Percentiles rank a stretch among this genome's conserved stretches.
These are phyloP conservation scores for rabbit (Oryctolagus cuniculus) DNA, from an alignment of 2,113 vertebrate genomes.

Conservation along the genomic window DNA sequence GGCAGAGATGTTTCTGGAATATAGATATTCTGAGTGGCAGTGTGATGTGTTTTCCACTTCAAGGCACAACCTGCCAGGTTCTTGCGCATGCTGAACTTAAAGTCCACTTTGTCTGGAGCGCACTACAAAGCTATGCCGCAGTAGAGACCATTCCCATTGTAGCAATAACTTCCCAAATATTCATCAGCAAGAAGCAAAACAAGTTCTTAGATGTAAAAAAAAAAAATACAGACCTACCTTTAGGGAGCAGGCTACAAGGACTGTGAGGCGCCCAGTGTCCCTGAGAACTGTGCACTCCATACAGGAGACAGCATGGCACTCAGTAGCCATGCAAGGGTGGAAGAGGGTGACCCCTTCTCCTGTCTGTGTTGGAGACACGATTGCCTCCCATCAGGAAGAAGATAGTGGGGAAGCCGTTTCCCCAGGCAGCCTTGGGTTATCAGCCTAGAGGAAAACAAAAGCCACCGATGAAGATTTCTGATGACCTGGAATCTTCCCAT, in stretches of 20 bases:
- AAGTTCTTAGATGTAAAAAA: not conserved
- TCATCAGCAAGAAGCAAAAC: not conserved
- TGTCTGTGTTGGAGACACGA: not conserved
- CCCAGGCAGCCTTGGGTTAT: not conserved
- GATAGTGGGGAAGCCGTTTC: not conserved
- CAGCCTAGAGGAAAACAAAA: not conserved
- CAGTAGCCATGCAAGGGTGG: no score
- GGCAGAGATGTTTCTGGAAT: not conserved
- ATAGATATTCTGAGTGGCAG: not conserved
- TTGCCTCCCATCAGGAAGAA: not conserved
- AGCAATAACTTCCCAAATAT: not conserved
- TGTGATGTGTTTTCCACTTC: no score
- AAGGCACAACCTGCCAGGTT: not conserved
- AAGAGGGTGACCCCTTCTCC: not conserved
- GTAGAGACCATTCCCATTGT: no score
- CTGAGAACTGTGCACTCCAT: no score
- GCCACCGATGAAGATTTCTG: not conserved
- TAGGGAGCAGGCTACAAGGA: not conserved
- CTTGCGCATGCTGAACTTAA: not conserved
- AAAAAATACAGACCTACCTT: not conserved
- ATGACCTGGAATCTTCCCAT: not conserved
- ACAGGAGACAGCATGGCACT: not conserved
- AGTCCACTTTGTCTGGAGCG: not conserved
- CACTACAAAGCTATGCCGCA: fast-evolving
- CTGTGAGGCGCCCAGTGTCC: no score